Percentiles rank a stretch among this genome's conserved stretches.
These are phyloP conservation scores for Neopipo cinnamomea DNA, from an alignment of 2,113 vertebrate genomes.

Conservation along the genomic window DNA sequence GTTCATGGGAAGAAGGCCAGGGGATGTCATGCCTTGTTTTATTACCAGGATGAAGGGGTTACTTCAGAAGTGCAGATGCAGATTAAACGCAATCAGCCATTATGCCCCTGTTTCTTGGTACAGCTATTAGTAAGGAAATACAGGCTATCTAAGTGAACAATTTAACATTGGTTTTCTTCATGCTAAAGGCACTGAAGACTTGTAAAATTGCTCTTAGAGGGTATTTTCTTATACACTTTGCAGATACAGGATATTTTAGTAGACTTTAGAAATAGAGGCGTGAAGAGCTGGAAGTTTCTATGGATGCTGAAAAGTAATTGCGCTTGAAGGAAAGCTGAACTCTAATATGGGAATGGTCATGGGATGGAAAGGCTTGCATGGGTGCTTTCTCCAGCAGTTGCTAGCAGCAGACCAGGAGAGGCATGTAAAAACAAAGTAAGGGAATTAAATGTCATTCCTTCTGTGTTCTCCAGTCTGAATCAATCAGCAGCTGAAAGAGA, in stretches of 20 bases:
- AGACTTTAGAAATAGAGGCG: background rate
- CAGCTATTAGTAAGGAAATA: background rate
- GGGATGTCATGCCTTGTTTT: background rate
- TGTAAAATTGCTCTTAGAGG: background rate
- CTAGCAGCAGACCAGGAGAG: background rate
- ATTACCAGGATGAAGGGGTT: background rate
- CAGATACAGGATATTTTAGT: background rate
- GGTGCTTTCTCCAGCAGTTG: background rate
- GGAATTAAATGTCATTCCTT: background rate
- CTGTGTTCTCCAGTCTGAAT: background rate
- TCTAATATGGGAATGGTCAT: background rate
- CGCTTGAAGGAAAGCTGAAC: background rate
- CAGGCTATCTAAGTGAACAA: background rate
- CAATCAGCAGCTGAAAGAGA: background rate
- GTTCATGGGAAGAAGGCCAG: background rate
- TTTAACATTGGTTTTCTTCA: background rate
- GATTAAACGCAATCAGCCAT: background rate
- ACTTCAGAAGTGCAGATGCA: background rate
- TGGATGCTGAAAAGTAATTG: background rate
- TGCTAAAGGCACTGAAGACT: background rate
- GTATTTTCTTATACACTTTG: background rate
- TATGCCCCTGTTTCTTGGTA: background rate
- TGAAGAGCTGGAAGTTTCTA: background rate
- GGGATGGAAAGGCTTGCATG: background rate
- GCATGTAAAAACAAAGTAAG: background rate